Evolutionary conservation across 2,113 vertebrate genomes (phyloP).

Genomic region (Ctenodactylus gundi): DNA sequence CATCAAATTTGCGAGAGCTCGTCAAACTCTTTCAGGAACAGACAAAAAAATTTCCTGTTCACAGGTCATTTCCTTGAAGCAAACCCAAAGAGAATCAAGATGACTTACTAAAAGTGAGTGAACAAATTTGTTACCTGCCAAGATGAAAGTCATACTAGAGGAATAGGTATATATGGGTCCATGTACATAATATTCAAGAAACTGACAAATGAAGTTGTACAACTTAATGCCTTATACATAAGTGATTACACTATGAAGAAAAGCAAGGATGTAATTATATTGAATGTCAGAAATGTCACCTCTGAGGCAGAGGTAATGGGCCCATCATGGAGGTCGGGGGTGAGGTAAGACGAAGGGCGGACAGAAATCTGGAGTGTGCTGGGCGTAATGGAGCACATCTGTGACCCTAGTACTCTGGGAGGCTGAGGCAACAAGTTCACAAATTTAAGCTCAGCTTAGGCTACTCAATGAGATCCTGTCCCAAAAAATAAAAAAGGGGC

Average conservation of each 20-base stretch:
- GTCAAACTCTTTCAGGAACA: neutral
- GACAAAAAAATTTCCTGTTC: neutral
- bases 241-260: neutral
- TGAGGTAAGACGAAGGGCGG: too few species aligned
- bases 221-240: neutral
- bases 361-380: too few species aligned
- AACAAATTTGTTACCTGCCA: neutral
- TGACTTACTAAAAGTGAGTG: neutral
- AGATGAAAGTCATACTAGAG: neutral
- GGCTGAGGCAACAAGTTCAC: too few species aligned
- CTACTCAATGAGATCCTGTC: too few species aligned
- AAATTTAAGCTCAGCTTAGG: too few species aligned
- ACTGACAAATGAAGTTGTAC: neutral
- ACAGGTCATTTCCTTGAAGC: neutral
- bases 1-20: neutral
- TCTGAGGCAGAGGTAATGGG: neutral
- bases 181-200: slow-evolving; percentile 1
- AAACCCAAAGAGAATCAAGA: neutral
- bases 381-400: too few species aligned
- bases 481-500: too few species aligned
- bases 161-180: neutral
- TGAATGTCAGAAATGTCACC: neutral
- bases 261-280: neutral
- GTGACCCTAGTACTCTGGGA: too few species aligned
- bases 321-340: neutral